A percentile compares a stretch with the other conserved stretches of the same genome.
phyloP scores from a whole-genome alignment of 2,797 vertebrate species.

The Crenichthys baileyi region DNA sequence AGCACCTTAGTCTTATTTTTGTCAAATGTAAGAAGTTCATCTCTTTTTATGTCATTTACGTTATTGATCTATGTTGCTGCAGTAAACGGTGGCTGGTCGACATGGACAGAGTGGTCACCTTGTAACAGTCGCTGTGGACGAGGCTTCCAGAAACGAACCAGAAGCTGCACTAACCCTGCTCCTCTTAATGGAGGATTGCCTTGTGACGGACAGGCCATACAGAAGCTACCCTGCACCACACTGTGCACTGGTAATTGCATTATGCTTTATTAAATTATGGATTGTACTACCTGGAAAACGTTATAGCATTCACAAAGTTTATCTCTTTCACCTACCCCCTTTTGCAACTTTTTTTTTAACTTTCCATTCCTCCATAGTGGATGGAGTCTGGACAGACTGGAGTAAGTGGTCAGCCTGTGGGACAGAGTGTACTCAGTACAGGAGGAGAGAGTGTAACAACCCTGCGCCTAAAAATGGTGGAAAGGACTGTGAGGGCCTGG shows the following conservation, averaged over 20 bases:
- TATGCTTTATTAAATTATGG: not conserved
- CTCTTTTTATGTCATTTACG: not conserved
- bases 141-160: constrained; percentile 91
- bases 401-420: constrained; percentile 98
- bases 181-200: constrained; percentile 92
- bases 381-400: constrained; percentile 97
- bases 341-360: not conserved
- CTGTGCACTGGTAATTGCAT: constrained; percentile 86
- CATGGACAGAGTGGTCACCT: constrained; percentile 94
- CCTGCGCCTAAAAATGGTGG: constrained; percentile 94
- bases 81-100: constrained; percentile 96
- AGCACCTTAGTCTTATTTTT: no score
- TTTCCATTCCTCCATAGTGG: constrained; percentile 80
- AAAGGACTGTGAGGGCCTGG: constrained; percentile 92
- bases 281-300: not conserved
- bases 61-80: constrained; percentile 35
- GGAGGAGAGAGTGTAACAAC: constrained; percentile 90
- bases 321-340: not conserved
- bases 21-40: no score
- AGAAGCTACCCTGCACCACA: constrained; percentile 91
- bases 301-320: not conserved
- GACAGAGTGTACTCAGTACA: constrained; percentile 97
- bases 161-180: constrained; percentile 93
- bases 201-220: constrained; percentile 90
- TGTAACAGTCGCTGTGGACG: constrained; percentile 93